Conservation (phyloP, 2,888 invertebrate species). For the Agrenia bidenticulata region DNA sequence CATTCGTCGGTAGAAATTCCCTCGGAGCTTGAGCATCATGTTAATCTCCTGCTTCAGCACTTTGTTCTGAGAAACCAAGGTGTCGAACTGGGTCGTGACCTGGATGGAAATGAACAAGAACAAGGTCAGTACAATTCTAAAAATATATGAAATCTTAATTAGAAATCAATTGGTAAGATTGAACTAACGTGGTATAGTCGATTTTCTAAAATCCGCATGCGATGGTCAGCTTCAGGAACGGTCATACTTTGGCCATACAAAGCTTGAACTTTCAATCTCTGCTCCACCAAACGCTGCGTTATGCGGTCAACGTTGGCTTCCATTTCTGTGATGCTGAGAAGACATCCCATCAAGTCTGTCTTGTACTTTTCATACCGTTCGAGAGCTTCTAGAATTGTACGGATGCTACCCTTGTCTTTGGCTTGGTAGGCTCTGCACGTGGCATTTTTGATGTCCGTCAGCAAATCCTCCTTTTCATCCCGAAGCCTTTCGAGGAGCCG, state of each 20-base stretch:
- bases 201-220: conserved; percentile 36
- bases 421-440: conserved; percentile 25
- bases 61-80: conserved; percentile 36
- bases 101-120: neutral
- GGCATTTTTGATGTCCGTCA: conserved; percentile 39
- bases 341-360: conserved; percentile 28
- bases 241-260: conserved; percentile 43
- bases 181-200: conserved; percentile 38
- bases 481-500: conserved; percentile 28
- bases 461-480: conserved; percentile 35
- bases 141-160: neutral
- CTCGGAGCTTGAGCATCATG: conserved; percentile 46
- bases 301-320: conserved; percentile 47
- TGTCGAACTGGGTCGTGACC: conserved; percentile 43
- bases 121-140: neutral
- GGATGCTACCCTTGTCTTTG: conserved; percentile 34
- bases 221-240: conserved; percentile 33
- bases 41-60: conserved; percentile 40
- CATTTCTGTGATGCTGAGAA: conserved; percentile 40
- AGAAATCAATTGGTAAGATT: conserved; percentile 1
- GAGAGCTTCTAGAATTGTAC: conserved; percentile 38
- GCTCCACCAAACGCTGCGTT: conserved; percentile 38
- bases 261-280: conserved; percentile 42
- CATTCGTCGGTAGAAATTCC: conserved; percentile 40
- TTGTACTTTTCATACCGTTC: conserved; percentile 42